A percentile compares a stretch with the other conserved stretches of the same genome.
Evolutionary conservation across 2,113 vertebrate species (phyloP).

Genomic region (Syrmaticus mikado): DNA sequence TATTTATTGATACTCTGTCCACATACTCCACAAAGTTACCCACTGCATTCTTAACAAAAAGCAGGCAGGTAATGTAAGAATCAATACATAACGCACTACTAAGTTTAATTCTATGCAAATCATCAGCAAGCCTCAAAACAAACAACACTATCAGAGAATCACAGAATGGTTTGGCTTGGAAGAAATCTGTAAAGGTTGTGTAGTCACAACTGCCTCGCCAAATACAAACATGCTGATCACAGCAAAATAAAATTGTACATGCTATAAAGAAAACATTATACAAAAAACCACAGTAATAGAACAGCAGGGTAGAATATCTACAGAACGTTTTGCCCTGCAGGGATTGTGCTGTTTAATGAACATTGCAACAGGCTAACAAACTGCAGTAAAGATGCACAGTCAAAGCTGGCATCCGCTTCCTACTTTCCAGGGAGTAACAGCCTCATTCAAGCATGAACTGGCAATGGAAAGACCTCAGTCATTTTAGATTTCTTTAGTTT

Average conservation of each 20-base stretch:
- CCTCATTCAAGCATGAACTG: background rate
- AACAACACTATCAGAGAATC: background rate
- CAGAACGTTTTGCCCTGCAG: background rate
- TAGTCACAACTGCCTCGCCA: background rate
- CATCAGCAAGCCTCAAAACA: background rate
- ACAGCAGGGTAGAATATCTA: background rate
- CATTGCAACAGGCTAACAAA: background rate
- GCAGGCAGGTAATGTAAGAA: background rate
- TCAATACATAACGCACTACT: background rate
- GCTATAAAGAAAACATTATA: background rate
- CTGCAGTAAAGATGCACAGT: background rate
- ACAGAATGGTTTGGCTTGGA: background rate
- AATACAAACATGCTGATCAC: background rate
- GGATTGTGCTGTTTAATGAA: background rate
- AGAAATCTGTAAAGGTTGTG: background rate
- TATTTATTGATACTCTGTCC: background rate
- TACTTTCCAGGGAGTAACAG: background rate
- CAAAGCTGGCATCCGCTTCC: background rate
- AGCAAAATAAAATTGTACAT: background rate
- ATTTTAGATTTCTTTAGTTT: background rate
- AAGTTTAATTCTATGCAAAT: background rate
- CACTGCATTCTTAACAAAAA: background rate
- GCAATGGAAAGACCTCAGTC: background rate
- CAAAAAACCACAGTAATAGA: background rate
- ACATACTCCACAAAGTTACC: background rate